phyloP scores from a whole-genome alignment of 2,797 vertebrate species.

The Eurystomus glaucurus region DNA sequence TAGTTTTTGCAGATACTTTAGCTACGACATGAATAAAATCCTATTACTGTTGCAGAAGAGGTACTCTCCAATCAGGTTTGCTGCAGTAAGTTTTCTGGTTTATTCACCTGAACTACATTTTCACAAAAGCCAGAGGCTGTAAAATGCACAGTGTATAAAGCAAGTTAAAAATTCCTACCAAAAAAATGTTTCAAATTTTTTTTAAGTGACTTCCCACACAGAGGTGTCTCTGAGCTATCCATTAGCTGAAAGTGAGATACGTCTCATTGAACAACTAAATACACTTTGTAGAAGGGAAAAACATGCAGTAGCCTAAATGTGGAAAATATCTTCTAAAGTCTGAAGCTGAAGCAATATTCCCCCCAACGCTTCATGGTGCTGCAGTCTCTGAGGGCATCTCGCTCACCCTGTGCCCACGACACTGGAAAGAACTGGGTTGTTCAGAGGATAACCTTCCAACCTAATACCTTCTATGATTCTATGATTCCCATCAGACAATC shows the following conservation, averaged over 20 bases:
- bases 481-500: not conserved
- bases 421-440: not conserved
- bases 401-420: not conserved
- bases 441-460: not conserved
- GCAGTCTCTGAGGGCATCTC: not conserved
- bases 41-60: not conserved
- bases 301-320: not conserved
- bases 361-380: accelerated
- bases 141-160: not conserved
- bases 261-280: not conserved
- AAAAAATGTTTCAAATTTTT: not conserved
- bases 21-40: conserved; percentile 4
- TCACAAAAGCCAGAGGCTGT: conserved; percentile 1
- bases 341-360: not conserved
- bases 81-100: not conserved
- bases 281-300: not conserved
- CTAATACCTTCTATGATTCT: no score
- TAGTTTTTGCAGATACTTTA: not conserved
- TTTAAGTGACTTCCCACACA: not conserved
- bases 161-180: not conserved
- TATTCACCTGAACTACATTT: conserved; percentile 16
- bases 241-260: not conserved
- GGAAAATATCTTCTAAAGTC: not conserved
- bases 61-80: not conserved
- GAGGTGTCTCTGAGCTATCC: conserved; percentile 16